Evolutionary conservation across 2,888 invertebrate genomes (phyloP).

Genomic region (Euclidia mi): DNA sequence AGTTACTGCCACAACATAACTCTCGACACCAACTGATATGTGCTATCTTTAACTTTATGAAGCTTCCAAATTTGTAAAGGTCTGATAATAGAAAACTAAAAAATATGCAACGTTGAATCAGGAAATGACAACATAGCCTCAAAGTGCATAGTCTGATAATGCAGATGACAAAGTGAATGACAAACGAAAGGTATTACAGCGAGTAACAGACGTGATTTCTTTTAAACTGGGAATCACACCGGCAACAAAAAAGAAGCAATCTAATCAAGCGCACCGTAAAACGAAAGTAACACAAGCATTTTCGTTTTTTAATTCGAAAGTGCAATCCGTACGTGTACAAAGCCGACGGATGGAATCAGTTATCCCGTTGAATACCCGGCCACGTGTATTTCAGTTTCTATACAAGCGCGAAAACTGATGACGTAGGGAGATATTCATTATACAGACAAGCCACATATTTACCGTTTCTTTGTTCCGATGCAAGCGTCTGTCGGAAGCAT

Average conservation of each 20-base stretch:
- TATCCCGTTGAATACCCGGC: conserved; percentile 13
- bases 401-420: conserved; percentile 42
- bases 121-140: too few species aligned
- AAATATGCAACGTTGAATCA: too few species aligned
- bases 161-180: too few species aligned
- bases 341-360: conserved; percentile 19
- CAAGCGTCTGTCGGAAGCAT: conserved; percentile 33
- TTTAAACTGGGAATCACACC: background rate
- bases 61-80: too few species aligned
- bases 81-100: too few species aligned
- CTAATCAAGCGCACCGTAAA: background rate
- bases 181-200: background rate
- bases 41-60: too few species aligned
- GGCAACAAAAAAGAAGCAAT: background rate
- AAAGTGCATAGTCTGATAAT: too few species aligned
- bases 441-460: conserved; percentile 66
- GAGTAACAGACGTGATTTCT: background rate
- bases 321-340: conserved; percentile 12
- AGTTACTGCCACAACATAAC: too few species aligned
- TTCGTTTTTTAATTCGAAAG: conserved; percentile 6
- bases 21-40: too few species aligned
- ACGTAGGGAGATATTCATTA: conserved; percentile 72
- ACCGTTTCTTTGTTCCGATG: conserved; percentile 67
- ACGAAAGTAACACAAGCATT: background rate
- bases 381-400: conserved; percentile 6